Evolutionary conservation across 2,797 vertebrate species (phyloP), one percentile per base, ranked within the genome.

Genomic region (Enteromius thamalakanensis): DNA sequence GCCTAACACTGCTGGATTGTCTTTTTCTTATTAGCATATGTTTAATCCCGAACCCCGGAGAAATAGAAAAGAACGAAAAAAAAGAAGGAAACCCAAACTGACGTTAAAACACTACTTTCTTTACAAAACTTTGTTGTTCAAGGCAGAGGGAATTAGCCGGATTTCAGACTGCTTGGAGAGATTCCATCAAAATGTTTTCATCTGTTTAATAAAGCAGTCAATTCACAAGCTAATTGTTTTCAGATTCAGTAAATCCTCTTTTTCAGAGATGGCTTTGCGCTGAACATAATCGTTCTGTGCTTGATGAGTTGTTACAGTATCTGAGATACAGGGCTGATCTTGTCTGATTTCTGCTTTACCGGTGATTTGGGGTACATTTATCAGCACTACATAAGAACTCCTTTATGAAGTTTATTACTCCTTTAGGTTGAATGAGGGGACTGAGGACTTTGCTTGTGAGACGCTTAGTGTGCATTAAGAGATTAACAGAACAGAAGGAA

Each of bases 401-500:
- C 14, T 37, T 74, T 82, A 32, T 69, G 40, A 80, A 69, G 79
- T 82, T 45, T 80, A 86, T 87, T 84, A 81, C 74, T 75, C 71
- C 49, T 84, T 80, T 81, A 76, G 55, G 26, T 34, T 19, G 53
- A 37, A 67, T 47, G 45, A 74, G 58, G 67, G 79, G 71, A 80
- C 74, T 70, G 53, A 72, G 68, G 55, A 53, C 74, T 88, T 82
- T 85, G 64, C 86, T 53, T 78, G 69, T 81, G 78, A 80, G 84
- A 83, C 65, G 65, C 72, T 82, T 88, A 88, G 82, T 85, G 62
- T 68, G 75, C 78, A 85, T 88, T 88, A 86, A 82, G 87, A 86
- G 87, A 87, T 87, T 85, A 88, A 82, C 78, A 79, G 69, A 87
- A 87, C 83, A 87, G 81, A 82, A 79, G 71, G 72, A 45, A 84